Base-by-base conservation (phyloP, 2,888 invertebrate species). In the Papilio gigon region DNA sequence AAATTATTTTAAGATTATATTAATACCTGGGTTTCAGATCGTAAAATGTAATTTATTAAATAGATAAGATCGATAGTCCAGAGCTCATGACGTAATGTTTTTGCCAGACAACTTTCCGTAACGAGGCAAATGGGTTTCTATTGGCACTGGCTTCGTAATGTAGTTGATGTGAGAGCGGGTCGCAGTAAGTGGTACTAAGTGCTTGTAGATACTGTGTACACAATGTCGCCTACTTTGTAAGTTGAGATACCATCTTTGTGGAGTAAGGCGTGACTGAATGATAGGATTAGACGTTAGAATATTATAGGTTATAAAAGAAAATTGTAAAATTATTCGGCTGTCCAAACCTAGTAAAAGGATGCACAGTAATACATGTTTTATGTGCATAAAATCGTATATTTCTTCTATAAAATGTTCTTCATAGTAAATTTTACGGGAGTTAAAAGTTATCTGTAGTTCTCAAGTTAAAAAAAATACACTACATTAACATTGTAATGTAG, bases 181-280 rank as follows among this genome's bases (percentile, higher is more conserved):
- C 53, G 17, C n/a, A 6, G 17, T 56, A 56, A 56, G 30, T 56
- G 53, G 53, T 17, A 56, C 53, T 56, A 17, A 56, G 53, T 56
- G 30, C 17, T 56, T 30, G n/a, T n/a, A 30, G 53, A 56, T 30
- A 53, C n/a, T 53, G 11, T 30, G 17, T 56, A 56, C 53, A 56
- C 53, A 56, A 30, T 56, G 53, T 56, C 53, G 53, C 11, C 30
- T 30, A 30, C 25, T 14, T 25, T n/a, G 53, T 30, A 11, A 53
- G 27, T 53, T 30, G 53, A 56, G 53, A 56, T 56, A 30, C n/a
- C 1, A 30, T 56, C 30, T 56, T 56, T 56, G n/a, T 30, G 17
- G 17, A 30, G n/a, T n/a, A 30, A 56, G 53, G 53, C 17, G 30
- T 56, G 53, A 30, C 53, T 30, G 11, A 6, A 4, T 12, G 53